These are phyloP conservation scores for Haplochromis vanheusdeni DNA, from an alignment of 2,113 vertebrate species.

Conservation along the genomic window DNA sequence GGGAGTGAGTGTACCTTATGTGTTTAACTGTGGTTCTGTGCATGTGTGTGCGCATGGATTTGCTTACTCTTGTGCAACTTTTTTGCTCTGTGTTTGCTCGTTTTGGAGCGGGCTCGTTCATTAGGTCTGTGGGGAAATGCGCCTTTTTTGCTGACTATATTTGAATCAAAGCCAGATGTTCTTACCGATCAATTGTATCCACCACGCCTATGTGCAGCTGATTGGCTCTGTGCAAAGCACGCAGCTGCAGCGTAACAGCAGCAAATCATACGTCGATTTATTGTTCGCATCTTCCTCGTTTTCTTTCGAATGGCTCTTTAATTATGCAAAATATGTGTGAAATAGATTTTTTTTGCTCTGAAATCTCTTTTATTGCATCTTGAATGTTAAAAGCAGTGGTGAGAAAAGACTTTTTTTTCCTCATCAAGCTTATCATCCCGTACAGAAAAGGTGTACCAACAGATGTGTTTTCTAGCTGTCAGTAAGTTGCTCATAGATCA, in stretches of 20 bases:
- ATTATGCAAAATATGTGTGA: neutral
- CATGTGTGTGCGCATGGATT: neutral
- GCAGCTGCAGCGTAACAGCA: neutral
- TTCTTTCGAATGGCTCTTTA: neutral
- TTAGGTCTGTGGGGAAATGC: slow-evolving; percentile 46
- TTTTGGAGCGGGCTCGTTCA: slow-evolving; percentile 38
- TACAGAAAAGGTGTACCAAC: neutral
- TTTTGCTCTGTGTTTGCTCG: slow-evolving; percentile 8
- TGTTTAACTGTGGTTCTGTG: neutral
- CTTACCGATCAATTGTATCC: slow-evolving; percentile 52
- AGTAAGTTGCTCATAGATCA: neutral
- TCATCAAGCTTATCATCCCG: neutral
- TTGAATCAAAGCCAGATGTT: slow-evolving; percentile 39
- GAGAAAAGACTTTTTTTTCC: neutral
- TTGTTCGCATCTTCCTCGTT: neutral
- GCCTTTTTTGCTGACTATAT: slow-evolving; percentile 60
- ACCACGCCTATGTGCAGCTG: slow-evolving; percentile 14
- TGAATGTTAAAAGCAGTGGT: neutral
- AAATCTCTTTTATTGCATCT: neutral
- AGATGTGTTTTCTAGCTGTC: neutral
- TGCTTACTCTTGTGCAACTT: neutral
- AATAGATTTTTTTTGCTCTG: neutral
- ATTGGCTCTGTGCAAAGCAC: slow-evolving; percentile 28
- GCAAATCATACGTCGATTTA: slow-evolving; percentile 22
- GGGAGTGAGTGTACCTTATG: neutral